Conservation (phyloP, 2,797 vertebrate species). For the Crax fasciolata region DNA sequence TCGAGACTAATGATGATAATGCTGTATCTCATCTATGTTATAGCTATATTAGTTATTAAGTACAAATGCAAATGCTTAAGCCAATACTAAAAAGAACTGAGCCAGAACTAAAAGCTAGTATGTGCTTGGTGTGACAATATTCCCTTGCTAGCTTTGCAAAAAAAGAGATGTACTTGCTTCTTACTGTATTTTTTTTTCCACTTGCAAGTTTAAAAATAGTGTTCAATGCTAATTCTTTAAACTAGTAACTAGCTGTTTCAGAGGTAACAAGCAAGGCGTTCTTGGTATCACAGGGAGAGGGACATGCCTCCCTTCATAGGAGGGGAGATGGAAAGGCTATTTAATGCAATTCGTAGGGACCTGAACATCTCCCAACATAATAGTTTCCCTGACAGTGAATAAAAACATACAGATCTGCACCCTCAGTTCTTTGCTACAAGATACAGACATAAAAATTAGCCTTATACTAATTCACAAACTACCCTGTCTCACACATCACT, state of each 20-base stretch:
- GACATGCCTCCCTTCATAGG: not conserved
- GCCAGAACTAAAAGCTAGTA: conserved; percentile 68
- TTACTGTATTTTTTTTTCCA: not conserved
- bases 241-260: not conserved
- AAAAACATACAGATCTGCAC: not conserved
- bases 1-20: conserved; percentile 54
- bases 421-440: not conserved
- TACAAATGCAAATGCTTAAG: conserved; percentile 63
- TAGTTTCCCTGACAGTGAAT: not conserved
- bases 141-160: conserved; percentile 21
- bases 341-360: not conserved
- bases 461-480: not conserved
- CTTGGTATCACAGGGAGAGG: not conserved
- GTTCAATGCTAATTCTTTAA: not conserved
- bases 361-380: not conserved
- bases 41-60: conserved; percentile 63
- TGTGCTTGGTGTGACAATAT: conserved; percentile 36
- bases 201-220: not conserved
- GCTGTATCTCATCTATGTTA: conserved; percentile 36
- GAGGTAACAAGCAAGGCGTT: not conserved
- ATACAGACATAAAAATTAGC: not conserved
- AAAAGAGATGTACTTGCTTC: not conserved
- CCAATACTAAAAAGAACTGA: conserved; percentile 68
- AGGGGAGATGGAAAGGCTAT: not conserved
- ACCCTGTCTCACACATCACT: not conserved